Base-by-base conservation (phyloP, 2,113 vertebrate species). In the Erythrolamprus reginae region DNA sequence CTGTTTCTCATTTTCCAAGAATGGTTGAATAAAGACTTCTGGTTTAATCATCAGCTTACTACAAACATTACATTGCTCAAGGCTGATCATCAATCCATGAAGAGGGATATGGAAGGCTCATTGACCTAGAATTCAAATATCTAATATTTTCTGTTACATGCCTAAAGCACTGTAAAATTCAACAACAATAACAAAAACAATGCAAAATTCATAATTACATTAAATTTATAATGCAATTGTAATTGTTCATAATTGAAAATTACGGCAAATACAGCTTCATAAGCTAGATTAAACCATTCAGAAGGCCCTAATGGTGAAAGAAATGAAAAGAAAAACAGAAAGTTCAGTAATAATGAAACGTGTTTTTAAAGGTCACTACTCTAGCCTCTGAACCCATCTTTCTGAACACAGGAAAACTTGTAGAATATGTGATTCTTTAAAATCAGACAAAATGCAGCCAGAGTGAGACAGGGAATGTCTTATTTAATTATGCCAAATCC, bases 241-340 rank as follows among this genome's bases (percentile, higher is more conserved):
- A 19, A 77, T 42, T 77, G 7, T 77, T 77, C 70, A 77, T 38
- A 17, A 77, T 10, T 86, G 38, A 47, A 58, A 58, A 47, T 61
- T 87, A 15, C 15, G 45, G 53, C 56, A 93, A 96, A 94, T 28
- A n/a, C n/a, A 19, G 1, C 48, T 85, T 85, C 26, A 52, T n/a
- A 51, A 51, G 8, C 7, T 5, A 51, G 3, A 21, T 77, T 77
- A 77, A 77, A 42, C 26, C 15, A 85, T 85, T 85, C 83, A 50
- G 47, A 51, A 51, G 3, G 2, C 13, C 47, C 47, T 84, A n/a
- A 33, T 85, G 5, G 12, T 51, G 48, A 85, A 85, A 85, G 5
- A 51, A 50, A 51, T 50, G 33, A 38, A 7, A 17, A 42, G 33
- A 77, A 77, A 77, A 56, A 77, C 21, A 38, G 65, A 3, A 77